Percentiles rank a stretch among this genome's conserved stretches.
phyloP scores from a whole-genome alignment of 1,140 invertebrate genomes.

The Oryzaephilus surinamensis region DNA sequence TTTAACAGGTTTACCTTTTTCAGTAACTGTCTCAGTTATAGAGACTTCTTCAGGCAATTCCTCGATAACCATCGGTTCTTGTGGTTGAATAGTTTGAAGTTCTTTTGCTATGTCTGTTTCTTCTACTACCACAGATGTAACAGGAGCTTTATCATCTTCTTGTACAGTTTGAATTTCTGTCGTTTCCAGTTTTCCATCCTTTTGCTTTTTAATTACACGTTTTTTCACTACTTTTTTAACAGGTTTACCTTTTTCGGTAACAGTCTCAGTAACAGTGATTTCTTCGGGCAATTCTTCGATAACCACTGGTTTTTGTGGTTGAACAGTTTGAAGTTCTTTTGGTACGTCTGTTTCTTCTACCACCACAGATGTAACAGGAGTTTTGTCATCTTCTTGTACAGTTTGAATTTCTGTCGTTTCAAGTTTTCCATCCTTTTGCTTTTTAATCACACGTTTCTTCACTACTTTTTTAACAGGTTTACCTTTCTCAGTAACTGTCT shows the following conservation, averaged over 20 bases:
- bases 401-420: conserved; percentile 31
- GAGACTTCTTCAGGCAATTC: conserved; percentile 18
- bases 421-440: conserved; percentile 23
- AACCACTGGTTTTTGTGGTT: too few species aligned
- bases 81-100: too few species aligned
- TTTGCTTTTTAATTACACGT: conserved; percentile 29
- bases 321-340: conserved; percentile 11
- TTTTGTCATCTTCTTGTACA: conserved; percentile 27
- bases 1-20: conserved; percentile 11
- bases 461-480: conserved; percentile 24
- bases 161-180: conserved; percentile 30
- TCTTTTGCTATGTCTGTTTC: conserved; percentile 24
- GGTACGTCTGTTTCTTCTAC: conserved; percentile 21
- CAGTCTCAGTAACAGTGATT: conserved; percentile 33
- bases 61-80: conserved; percentile 24
- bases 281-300: conserved; percentile 31
- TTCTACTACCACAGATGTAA: conserved; percentile 27
- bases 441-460: conserved; percentile 17
- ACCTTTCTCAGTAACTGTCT: conserved; percentile 23
- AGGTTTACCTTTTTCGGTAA: conserved; percentile 38
- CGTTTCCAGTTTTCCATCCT: conserved; percentile 22
- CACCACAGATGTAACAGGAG: conserved; percentile 18
- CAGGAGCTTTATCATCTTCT: conserved; percentile 33
- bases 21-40: conserved; percentile 14
- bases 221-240: conserved; percentile 33